Percentiles rank a stretch among this genome's conserved stretches.
Conservation (phyloP, 2,797 vertebrate genomes). For the Catamblyrhynchus diadema region DNA sequence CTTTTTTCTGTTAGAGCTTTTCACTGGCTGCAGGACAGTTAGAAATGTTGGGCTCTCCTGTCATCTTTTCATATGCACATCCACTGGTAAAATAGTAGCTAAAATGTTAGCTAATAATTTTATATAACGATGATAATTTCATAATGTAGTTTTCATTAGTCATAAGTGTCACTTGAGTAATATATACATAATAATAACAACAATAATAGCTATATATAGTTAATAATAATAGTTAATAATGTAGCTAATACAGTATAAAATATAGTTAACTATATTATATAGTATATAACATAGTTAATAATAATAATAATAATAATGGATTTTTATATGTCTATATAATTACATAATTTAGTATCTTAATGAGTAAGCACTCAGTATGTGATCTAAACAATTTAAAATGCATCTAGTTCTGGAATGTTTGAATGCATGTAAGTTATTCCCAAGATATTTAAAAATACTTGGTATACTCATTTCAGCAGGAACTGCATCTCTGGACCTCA, state of each 20-base stretch:
- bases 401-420: neutral
- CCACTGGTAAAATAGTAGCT: neutral
- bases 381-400: neutral
- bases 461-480: neutral
- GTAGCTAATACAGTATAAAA: too few relatives aligned
- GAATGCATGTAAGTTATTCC: neutral
- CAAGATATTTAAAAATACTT: neutral
- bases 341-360: too few relatives aligned
- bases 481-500: neutral
- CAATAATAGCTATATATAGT: neutral
- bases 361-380: neutral
- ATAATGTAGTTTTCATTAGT: neutral
- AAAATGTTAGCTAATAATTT: neutral
- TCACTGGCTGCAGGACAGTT: neutral
- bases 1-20: neutral
- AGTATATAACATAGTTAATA: too few relatives aligned
- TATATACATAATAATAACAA: neutral
- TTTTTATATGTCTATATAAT: too few relatives aligned
- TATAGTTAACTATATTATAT: too few relatives aligned
- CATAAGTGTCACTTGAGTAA: neutral
- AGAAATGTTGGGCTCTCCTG: neutral
- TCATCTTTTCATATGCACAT: neutral
- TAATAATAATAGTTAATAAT: too few relatives aligned
- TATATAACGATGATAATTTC: neutral
- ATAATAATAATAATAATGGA: too few relatives aligned